Percentiles rank a stretch among this genome's conserved stretches.
These are phyloP conservation scores for Enteromius mattozi DNA, from an alignment of 2,797 vertebrate genomes.

Conservation along the genomic window DNA sequence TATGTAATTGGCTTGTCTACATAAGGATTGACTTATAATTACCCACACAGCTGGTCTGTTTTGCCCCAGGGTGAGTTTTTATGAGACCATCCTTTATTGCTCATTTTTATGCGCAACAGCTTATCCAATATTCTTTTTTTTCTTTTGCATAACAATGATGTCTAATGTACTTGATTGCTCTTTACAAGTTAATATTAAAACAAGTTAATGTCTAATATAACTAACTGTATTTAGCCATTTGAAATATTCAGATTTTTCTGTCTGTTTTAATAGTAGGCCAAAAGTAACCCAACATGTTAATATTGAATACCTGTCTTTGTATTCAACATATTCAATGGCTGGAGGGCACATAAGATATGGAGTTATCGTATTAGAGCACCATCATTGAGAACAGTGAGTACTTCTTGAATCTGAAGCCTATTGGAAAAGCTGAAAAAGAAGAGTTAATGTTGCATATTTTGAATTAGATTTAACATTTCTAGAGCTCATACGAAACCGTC, in stretches of 20 bases:
- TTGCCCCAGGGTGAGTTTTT: background rate
- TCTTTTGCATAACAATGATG: background rate
- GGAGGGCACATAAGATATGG: background rate
- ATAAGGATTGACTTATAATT: constrained; percentile 1
- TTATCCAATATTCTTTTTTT: no score
- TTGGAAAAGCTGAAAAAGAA: background rate
- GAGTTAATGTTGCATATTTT: background rate
- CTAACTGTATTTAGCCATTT: background rate
- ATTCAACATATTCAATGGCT: background rate
- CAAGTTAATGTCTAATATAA: background rate
- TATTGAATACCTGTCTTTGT: background rate
- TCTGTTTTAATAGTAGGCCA: background rate
- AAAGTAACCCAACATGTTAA: background rate
- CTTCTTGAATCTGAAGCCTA: background rate
- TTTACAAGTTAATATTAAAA: background rate
- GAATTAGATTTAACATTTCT: background rate
- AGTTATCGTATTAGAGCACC: background rate
- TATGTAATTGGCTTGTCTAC: constrained; percentile 17
- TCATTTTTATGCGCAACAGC: background rate
- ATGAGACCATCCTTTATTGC: background rate
- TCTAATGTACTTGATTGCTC: background rate
- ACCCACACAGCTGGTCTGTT: background rate
- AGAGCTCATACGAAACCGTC: constrained; percentile 18
- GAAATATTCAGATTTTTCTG: background rate
- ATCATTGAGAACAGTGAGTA: background rate